Evolutionary conservation across 53 echinoderm and acorn worm species (phyloP), one percentile per base, ranked within the genome.

Genomic region (Patiria pectinifera): DNA sequence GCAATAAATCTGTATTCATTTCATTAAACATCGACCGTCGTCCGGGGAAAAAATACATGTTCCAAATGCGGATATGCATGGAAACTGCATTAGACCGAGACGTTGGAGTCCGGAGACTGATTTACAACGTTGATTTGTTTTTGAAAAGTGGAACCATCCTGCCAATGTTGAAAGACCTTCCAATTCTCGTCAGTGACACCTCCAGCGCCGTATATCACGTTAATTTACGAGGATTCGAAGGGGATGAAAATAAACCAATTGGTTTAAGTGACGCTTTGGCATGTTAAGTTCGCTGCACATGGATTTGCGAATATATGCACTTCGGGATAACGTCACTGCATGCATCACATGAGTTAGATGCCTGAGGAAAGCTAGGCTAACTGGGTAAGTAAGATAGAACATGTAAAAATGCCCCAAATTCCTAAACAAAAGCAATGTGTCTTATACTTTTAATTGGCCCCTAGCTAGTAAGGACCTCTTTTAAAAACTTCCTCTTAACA

Each of bases 71-170:
- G n/a, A 24, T 2, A 9, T 16, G 24, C 2, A 74, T 74, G 74
- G 66, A 66, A 66, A 11, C 15, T 13, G 12, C 0, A 66, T 66
- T 83, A 26, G 58, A 4, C 61, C 61, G 24, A 21, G 24, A 70
- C 25, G 18, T 59, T 43, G 3, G 69, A 18, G 44, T 16, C 45
- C 6, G 85, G 66, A 69, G 69, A 85, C 66, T 85, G 85, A 85
- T 85, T 85, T 66, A 85, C 85, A 74, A 74, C 75, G 4, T 46
- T n/a, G 86, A 86, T 86, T 86, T 86, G 86, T 86, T 86, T 86
- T 86, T 3, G 26, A 72, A 86, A 74, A 86, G 86, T 86, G 75
- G 86, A 86, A 74, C 58, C 86, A 48, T 75, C 72, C 49, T 58
- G 23, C 71, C 72, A 71, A 23, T 58, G 86, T 86, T 86, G 86